These are phyloP conservation scores for Halcyon badia DNA, from an alignment of 2,797 vertebrate species.

Conservation along the genomic window DNA sequence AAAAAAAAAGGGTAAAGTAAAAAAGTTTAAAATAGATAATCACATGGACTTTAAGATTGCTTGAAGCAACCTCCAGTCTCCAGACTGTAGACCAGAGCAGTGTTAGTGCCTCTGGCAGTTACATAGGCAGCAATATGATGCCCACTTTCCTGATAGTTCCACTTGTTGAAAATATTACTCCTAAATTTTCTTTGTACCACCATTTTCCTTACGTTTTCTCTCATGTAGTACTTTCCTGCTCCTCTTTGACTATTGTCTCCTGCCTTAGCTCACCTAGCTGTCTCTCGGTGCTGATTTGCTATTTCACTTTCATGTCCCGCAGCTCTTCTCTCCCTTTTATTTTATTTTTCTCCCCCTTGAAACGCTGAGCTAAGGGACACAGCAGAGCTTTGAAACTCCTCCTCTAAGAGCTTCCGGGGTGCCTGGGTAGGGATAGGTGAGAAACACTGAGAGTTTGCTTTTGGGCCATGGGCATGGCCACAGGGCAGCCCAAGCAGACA, in stretches of 20 bases:
- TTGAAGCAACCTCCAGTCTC: background rate
- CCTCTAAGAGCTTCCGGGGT: background rate
- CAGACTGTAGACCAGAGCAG: background rate
- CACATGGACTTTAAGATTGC: rapidly evolving
- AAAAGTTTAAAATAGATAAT: background rate
- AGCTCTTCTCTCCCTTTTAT: background rate
- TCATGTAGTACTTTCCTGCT: background rate
- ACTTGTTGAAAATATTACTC: background rate
- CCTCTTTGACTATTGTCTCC: background rate
- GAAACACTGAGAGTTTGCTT: background rate
- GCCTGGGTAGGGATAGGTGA: conserved; percentile 3
- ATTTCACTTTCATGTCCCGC: background rate
- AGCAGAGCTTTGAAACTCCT: conserved; percentile 9
- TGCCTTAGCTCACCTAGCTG: background rate
- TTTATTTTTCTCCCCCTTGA: background rate
- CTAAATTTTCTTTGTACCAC: background rate
- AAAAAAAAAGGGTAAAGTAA: background rate
- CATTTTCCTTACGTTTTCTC: background rate
- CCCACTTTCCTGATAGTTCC: background rate
- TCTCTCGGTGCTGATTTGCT: background rate
- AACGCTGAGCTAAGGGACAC: background rate
- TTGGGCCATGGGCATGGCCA: conserved; percentile 48
- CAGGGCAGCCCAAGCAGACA: conserved; percentile 34
- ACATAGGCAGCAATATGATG: rapidly evolving
- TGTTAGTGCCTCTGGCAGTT: background rate